Evolutionary conservation across 1,140 invertebrate species (phyloP).

Genomic region (Hyles euphorbiae): DNA sequence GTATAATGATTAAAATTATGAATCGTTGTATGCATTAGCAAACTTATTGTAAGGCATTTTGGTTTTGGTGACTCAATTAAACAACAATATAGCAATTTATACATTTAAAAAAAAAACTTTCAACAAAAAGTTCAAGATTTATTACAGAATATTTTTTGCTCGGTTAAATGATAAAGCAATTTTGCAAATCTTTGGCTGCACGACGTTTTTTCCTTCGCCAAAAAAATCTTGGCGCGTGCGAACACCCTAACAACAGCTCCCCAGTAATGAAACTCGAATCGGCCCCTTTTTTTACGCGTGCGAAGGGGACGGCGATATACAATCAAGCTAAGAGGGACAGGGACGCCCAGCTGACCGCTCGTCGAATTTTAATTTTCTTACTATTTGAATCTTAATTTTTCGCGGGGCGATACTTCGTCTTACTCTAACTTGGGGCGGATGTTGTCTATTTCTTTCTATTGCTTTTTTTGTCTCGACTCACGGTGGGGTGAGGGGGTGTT

Average conservation of each 20-base stretch:
- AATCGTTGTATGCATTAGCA: too few relatives aligned
- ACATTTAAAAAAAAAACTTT: too few relatives aligned
- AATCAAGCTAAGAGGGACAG: slow-evolving; percentile 24
- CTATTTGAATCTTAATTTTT: slow-evolving; percentile 74
- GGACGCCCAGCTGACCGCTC: slow-evolving; percentile 52
- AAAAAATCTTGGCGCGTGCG: background rate
- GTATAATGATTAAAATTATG: too few relatives aligned
- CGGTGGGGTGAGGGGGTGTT: slow-evolving; percentile 16
- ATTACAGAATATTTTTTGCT: too few relatives aligned
- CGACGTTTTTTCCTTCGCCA: too few relatives aligned
- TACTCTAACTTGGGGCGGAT: slow-evolving; percentile 15
- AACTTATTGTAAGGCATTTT: too few relatives aligned
- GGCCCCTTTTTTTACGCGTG: slow-evolving; percentile 60
- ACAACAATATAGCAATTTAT: too few relatives aligned
- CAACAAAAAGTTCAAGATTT: too few relatives aligned
- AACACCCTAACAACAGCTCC: slow-evolving; percentile 3
- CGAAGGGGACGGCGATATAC: slow-evolving; percentile 35
- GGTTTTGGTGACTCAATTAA: too few relatives aligned
- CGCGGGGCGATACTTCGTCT: slow-evolving; percentile 38
- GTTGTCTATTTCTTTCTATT: slow-evolving; percentile 24
- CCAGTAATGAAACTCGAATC: slow-evolving; percentile 46
- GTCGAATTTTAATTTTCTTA: slow-evolving; percentile 74
- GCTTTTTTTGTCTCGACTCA: slow-evolving; percentile 15
- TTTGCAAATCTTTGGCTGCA: too few relatives aligned
- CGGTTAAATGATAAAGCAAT: too few relatives aligned